Conservation (phyloP, 2,888 invertebrate genomes). For the Tetropium fuscum region DNA sequence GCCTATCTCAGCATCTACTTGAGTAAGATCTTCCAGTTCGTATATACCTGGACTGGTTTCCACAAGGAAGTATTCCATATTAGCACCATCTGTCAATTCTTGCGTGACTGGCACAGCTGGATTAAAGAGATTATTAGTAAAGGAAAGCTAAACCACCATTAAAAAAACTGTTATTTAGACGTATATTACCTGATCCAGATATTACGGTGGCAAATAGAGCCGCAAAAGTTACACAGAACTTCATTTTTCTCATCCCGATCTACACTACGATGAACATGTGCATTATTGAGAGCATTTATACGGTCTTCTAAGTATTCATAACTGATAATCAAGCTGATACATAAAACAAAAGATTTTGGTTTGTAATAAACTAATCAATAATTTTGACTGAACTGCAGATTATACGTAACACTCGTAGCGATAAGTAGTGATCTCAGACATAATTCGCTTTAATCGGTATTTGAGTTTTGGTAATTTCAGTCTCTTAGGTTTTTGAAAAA, state of each 20-base stretch:
- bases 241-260: constrained; percentile 4
- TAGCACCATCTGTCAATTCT: not conserved
- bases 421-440: no score
- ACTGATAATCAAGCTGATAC: no score
- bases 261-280: no score
- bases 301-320: no score
- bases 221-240: not conserved
- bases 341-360: no score
- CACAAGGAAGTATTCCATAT: constrained; percentile 33
- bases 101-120: constrained; percentile 40
- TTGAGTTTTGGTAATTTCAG: no score
- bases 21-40: constrained; percentile 40
- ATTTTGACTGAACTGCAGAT: no score
- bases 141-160: not conserved
- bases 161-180: not conserved
- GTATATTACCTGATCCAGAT: constrained; percentile 8
- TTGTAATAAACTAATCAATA: no score
- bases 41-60: constrained; percentile 36
- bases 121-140: not conserved
- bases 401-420: no score
- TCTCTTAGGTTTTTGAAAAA: no score
- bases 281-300: no score
- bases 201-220: not conserved
- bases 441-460: no score
- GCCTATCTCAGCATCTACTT: not conserved